Evolutionary conservation across 2,797 vertebrate genomes (phyloP).

Genomic region (Malacoctenus gilli): DNA sequence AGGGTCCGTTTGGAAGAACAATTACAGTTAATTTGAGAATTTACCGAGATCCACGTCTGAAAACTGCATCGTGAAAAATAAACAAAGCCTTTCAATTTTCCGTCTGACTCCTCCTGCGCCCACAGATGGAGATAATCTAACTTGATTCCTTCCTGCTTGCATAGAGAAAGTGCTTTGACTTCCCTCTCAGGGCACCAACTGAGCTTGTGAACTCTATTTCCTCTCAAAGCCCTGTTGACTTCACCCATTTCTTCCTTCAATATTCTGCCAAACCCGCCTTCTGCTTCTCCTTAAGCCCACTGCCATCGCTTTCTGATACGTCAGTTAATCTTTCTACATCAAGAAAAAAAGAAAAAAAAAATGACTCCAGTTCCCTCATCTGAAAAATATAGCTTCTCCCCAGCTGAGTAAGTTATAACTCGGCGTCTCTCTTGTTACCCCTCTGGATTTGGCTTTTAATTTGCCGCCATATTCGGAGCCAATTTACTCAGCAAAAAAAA

Average conservation of each 20-base stretch:
- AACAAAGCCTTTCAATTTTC: slow-evolving; percentile 5
- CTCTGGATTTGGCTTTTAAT: slow-evolving; percentile 24
- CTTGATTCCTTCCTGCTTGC: slow-evolving; percentile 24
- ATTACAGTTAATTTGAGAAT: too few relatives aligned
- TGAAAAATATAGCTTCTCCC: slow-evolving; percentile 26
- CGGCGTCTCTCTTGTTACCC: slow-evolving; percentile 4
- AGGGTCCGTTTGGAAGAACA: too few relatives aligned
- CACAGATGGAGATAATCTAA: slow-evolving; percentile 18
- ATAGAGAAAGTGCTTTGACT: slow-evolving; percentile 9
- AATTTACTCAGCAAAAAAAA: slow-evolving; percentile 40
- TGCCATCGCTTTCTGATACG: slow-evolving; percentile 24
- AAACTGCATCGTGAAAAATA: background rate
- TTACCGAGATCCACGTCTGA: background rate
- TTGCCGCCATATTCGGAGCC: slow-evolving; percentile 30
- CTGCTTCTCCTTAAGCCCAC: slow-evolving; percentile 30
- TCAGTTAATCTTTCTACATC: slow-evolving; percentile 28
- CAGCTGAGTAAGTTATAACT: slow-evolving; percentile 29
- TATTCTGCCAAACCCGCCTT: slow-evolving; percentile 35
- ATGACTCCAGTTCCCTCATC: slow-evolving; percentile 18
- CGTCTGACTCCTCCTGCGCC: slow-evolving; percentile 2
- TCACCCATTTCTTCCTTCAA: slow-evolving; percentile 38
- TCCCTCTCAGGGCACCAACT: slow-evolving; percentile 19
- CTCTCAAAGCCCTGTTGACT: slow-evolving; percentile 47
- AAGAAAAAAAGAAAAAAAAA: slow-evolving; percentile 9
- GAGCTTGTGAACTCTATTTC: slow-evolving; percentile 48